Evolutionary conservation across 1,140 invertebrate species (phyloP), one percentile per base, ranked within the genome.

Genomic region (Brachionus rotundiformis): DNA sequence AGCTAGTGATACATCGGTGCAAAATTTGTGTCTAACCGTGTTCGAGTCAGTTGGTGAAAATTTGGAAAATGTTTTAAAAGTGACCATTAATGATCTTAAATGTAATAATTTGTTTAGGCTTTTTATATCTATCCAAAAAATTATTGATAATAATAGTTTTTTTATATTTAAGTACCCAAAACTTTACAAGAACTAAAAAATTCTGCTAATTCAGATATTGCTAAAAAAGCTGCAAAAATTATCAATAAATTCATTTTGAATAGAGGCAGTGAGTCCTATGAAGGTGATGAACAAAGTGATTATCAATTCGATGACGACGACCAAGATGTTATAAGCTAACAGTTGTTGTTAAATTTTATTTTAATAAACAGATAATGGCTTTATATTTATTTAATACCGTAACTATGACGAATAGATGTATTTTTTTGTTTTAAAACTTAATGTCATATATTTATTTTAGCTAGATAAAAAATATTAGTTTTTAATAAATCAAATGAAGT

Each of bases 1-100:
- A 83, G 3, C 85, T 84, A 4, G 87, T 85, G 81, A 87, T 87
- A 36, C 63, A 85, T 13, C 87, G 85, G 82, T 83, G 87, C 10
- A 83, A 86, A 8, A 73, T 86, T 7, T 86, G 87, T 68, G 84
- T 87, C 16, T 81, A 31, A 16, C 11, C 29, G 31, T 68, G 7
- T 36, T 68, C 19, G 63, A 68, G 16, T 68, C 63, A 36, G 29
- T 68, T 11, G 16, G 31, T 0, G n/a, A 68, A 19, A 39, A 19
- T 19, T 33, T 36, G 27, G 11, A 39, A n/a, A 36, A 68, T 68
- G 63, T 68, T 68, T 33, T 68, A 19, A 68, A 68, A 68, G 33
- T 36, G 19, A 36, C 63, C 10, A 33, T 68, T 13, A 16, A 19
- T 3, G 63, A 68, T n/a, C 29, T 63, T 36, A n/a, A 19, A 0